Base-by-base conservation (phyloP, 2,797 vertebrate species). In the Tangara arthus region DNA sequence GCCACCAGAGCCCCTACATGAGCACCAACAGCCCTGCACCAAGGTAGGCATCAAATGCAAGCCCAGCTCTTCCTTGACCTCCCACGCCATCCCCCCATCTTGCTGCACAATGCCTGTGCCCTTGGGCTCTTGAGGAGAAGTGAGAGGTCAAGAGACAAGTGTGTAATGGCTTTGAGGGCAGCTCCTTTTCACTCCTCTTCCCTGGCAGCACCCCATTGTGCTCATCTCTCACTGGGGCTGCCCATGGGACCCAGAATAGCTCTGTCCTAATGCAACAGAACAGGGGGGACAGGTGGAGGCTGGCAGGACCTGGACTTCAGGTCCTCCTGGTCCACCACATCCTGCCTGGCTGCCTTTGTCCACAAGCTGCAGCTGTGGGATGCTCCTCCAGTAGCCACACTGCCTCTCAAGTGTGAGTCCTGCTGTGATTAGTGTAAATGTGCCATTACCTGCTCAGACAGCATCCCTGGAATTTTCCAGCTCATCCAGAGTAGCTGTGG, bases 151-250 rank as follows among this genome's bases (percentile, higher is more conserved):
- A 80, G 75, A 59, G 49, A 35, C 1, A 2, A 24, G 9, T 39
- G 41, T 73, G 24, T 59, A 39, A 42, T 60, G 35, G 27, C 61
- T 44, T 30, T 53, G 50, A 71, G n/a, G 37, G 46, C 73, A 92
- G 70, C n/a, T 69, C 41, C 34, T 79, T 28, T 2, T 70, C 41
- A 41, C 35, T 53, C 27, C 2, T 1, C 41, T 39, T 41, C 5
- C 16, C 9, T 4, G 1, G 30, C n/a, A 72, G 66, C 18, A 26
- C 1, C 12, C 11, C 9, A 4, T 42, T 0, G 0, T 42, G 81
- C 21, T 83, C 8, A 2, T 0, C 47, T 63, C 27, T 53, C 30
- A n/a, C 12, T 32, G 5, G 49, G 41, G 37, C 32, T 61, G 84
- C 4, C 46, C 26, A 2, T 41, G 41, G 49, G 41, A 79, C 17